Base-by-base conservation (phyloP, 2,113 vertebrate species). In the Tragelaphus buxtoni region DNA sequence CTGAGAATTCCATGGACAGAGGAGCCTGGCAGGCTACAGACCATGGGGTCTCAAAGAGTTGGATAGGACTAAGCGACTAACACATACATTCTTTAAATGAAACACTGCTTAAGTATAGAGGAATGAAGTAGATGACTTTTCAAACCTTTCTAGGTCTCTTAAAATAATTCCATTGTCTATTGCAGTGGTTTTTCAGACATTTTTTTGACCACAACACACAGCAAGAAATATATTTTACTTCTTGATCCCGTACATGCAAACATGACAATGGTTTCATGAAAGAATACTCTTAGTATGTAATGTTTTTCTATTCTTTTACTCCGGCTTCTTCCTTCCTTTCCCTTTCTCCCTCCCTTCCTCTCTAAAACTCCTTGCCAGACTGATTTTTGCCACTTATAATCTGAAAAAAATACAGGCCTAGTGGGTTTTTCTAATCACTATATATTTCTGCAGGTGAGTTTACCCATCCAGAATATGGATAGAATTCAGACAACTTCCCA, bases 381-480 rank as follows among this genome's bases (percentile, higher is more conserved):
- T 56, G 35, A 92, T 88, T 94, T 42, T 92, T 81, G 69, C 49
- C 72, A 61, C 24, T 72, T 56, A 45, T 32, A 74, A 35, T 92
- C 63, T 92, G 84, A 96, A 93, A 89, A 97, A 97, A 97, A 58
- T 39, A 61, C 42, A 58, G 63, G 20, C 87, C 83, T 80, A 72
- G 20, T 9, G 28, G 60, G 39, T 77, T 90, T 76, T 92, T 87
- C 83, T 72, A 81, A 76, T 61, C 51, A 56, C 79, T 51, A 80
- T 55, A 18, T 76, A 86, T 79, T 77, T 91, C 56, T 77, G 32
- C 13, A 42, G 86, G 45, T 65, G 42, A 65, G 51, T 32, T 89
- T 81, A 45, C 61, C 63, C 45, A n/a, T 45, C 35, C 77, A 61
- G 79, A 95, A 82, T 58, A 72, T 16, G 9, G 79, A 90, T 1